Evolutionary conservation across 2,888 invertebrate species (phyloP), one percentile per base, ranked within the genome.

Genomic region (Hypercompe scribonia): DNA sequence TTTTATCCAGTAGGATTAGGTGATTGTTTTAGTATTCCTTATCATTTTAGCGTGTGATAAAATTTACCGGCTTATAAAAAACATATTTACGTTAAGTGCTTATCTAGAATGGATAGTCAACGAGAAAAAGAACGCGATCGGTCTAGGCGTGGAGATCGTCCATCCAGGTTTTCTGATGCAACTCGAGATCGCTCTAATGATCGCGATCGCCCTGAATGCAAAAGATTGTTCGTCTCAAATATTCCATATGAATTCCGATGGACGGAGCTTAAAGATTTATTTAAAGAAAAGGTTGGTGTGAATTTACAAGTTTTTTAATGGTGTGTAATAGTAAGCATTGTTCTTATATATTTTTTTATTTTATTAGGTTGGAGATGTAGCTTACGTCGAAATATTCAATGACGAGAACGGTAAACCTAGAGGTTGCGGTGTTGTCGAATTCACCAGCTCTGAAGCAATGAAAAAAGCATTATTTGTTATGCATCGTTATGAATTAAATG

Each of bases 171-270:
- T 88, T 97, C 97, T 1, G 96, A 96, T 80, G 93, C 91, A 46
- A 81, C 89, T n/a, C 89, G 95, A 58, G 95, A 95, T 71, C 92
- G 95, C 18, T 95, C 95, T 2, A 90, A 87, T 64, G 95, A 95
- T 69, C 90, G 95, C 21, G 90, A 93, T 39, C 90, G 91, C 8
- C 83, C 92, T 2, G 94, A 94, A 64, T 90, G 91, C 65, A 94
- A 96, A 84, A 96, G 98, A 81, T 97, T 99, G 79, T 98, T 98
- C 91, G 98, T 99, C 71, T 98, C 98, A 13, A 99, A 99, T 94
- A 99, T 99, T 92, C 99, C 99, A 0, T 99, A 99, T 90, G 99
- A 99, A 88, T 98, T 98, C 90, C 97, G 99, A 78, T 99, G 99
- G 99, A 99, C 99, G 88, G 99, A 99, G 91, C 95, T 99, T 70